Evolutionary conservation across 2,113 vertebrate genomes (phyloP).

Genomic region (Madoqua kirkii): DNA sequence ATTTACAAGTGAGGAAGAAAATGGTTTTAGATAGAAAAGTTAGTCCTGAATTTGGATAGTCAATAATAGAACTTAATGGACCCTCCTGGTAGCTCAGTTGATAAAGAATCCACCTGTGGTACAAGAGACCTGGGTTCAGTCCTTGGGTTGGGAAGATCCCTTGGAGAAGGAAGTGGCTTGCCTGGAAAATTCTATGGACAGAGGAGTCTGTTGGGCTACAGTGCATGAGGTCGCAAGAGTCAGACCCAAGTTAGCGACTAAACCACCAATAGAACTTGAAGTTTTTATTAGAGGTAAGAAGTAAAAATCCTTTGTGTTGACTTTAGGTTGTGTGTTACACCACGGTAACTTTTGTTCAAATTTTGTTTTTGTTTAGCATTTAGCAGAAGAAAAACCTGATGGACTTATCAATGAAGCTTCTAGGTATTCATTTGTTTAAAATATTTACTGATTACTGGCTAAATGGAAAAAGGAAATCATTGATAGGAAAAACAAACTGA

Average conservation of each 20-base stretch:
- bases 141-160: background rate
- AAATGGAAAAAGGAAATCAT: background rate
- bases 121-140: background rate
- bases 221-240: background rate
- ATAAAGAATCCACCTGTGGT: background rate
- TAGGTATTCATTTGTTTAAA: conserved; percentile 83
- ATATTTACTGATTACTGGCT: conserved; percentile 32
- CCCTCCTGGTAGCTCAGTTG: background rate
- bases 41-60: background rate
- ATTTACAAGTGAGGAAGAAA: background rate
- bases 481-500: background rate
- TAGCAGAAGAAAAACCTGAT: conserved; percentile 90
- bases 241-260: background rate
- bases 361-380: conserved; percentile 84
- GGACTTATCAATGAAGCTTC: conserved; percentile 93
- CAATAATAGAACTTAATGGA: background rate
- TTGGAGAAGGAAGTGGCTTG: background rate
- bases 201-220: background rate
- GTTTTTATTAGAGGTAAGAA: background rate
- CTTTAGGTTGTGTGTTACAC: background rate
- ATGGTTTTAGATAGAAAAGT: background rate
- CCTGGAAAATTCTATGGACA: background rate
- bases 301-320: conserved; percentile 43
- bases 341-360: conserved; percentile 29
- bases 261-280: background rate